Base-by-base conservation (phyloP, 2,888 invertebrate genomes). In the Hipparchia semele region DNA sequence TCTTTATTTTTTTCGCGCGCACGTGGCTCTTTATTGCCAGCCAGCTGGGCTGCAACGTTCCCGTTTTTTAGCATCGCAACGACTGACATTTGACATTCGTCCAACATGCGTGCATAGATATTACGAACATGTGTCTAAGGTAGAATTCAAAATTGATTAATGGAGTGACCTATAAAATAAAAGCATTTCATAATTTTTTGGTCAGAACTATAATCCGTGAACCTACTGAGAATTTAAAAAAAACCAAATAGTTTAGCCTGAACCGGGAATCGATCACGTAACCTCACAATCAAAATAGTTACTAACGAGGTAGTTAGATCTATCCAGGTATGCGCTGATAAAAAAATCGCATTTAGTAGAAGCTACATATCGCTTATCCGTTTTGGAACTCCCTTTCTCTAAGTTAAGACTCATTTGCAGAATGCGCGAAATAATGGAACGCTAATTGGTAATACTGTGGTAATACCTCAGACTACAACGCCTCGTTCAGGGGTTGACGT, bases 11-110 rank as follows among this genome's bases (percentile, higher is more conserved):
- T 91, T 89, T 85, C 82, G 81, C 84, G 85, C 86, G 90, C 93
- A 92, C 93, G 93, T 92, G 92, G 87, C 91, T 81, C 77, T 86
- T 69, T 86, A 85, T 87, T 87, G 85, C 84, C 84, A 87, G 90
- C 91, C 93, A 92, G 93, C 91, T 92, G 93, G 93, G 84, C 83
- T 83, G 83, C 82, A 84, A 83, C 83, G 86, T 84, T 69, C 60
- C 69, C 65, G 59, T 83, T 86, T 88, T 71, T 87, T 86, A 84
- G 84, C 84, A 80, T 85, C 83, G 78, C 78, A 86, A 83, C 80
- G 75, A 82, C 70, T 87, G 85, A 87, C 85, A 87, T 87, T 88
- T 84, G 83, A 84, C 83, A 81, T 82, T 82, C 77, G 80, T 75
- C 81, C 79, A 51, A 73, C 61, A 58, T 82, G 81, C 61, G 53